A percentile compares a stretch with the other conserved stretches of the same genome.
Conservation (phyloP, 1,140 invertebrate species). For the Drosophila paulistorum region DNA sequence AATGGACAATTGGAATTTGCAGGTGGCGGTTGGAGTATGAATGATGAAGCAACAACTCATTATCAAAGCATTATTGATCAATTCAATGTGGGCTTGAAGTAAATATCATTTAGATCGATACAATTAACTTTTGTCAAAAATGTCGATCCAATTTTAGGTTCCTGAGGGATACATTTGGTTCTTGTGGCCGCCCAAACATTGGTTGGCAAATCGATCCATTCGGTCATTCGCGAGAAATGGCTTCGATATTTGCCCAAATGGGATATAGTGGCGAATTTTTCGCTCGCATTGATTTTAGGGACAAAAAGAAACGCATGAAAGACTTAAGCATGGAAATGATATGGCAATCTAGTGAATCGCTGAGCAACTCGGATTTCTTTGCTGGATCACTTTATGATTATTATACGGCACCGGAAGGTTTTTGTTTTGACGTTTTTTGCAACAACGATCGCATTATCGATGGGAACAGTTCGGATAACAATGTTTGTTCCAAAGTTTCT, state of each 20-base stretch:
- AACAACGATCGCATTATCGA: conserved; percentile 92
- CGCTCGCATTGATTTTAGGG: conserved; percentile 94
- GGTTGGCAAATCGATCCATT: conserved; percentile 98
- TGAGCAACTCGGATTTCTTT: conserved; percentile 88
- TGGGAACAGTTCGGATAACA: conserved; percentile 89
- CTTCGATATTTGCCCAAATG: conserved; percentile 92
- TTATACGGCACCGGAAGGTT: conserved; percentile 92
- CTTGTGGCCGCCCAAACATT: conserved; percentile 90
- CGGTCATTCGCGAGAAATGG: conserved; percentile 94
- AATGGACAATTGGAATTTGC: conserved; percentile 94
- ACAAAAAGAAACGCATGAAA: conserved; percentile 87
- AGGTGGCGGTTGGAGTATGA: conserved; percentile 95
- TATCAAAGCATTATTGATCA: conserved; percentile 98
- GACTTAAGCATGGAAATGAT: conserved; percentile 84
- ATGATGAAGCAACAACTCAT: conserved; percentile 96
- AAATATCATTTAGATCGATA: conserved; percentile 43
- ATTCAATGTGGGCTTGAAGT: conserved; percentile 91
- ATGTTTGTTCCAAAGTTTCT: conserved; percentile 87
- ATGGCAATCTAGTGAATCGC: conserved; percentile 85
- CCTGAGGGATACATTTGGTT: conserved; percentile 92
- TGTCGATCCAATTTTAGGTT: conserved; percentile 58
- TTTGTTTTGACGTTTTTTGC: conserved; percentile 95
- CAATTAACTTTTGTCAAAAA: neutral
- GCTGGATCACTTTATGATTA: conserved; percentile 90
- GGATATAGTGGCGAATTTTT: conserved; percentile 95